Evolutionary conservation across 1,140 invertebrate genomes (phyloP).

Genomic region (Ceratoteleas bidentatus): DNA sequence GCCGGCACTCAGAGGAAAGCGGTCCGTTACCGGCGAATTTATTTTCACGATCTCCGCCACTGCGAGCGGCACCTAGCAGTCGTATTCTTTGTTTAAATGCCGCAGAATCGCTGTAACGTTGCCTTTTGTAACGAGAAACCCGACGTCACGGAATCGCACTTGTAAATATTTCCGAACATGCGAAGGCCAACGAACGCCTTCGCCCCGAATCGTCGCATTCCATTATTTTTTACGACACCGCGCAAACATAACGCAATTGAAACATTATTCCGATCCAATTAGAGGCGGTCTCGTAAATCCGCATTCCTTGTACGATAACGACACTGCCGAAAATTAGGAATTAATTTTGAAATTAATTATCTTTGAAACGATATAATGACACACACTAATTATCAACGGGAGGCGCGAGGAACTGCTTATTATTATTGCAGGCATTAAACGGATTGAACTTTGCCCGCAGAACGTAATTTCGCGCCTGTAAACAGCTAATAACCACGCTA

Average conservation of each 20-base stretch:
- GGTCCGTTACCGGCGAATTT: constrained; percentile 59
- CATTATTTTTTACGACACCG: constrained; percentile 52
- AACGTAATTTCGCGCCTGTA: constrained; percentile 30
- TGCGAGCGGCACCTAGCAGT: constrained; percentile 38
- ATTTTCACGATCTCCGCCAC: constrained; percentile 58
- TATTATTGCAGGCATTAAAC: constrained; percentile 46
- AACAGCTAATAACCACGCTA: too few relatives aligned
- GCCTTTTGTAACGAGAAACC: constrained; percentile 50
- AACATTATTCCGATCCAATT: constrained; percentile 54
- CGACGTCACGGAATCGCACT: constrained; percentile 48
- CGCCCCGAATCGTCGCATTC: constrained; percentile 24
- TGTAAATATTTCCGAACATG: constrained; percentile 53
- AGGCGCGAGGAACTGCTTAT: background rate
- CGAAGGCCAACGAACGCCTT: constrained; percentile 23
- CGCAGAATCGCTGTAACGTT: constrained; percentile 52
- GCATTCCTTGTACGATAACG: constrained; percentile 1
- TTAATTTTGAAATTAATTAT: constrained; percentile 60
- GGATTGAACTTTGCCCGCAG: constrained; percentile 46
- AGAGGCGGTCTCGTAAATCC: constrained; percentile 24
- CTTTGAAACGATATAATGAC: constrained; percentile 15
- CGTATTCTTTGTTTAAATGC: constrained; percentile 63
- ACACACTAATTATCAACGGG: constrained; percentile 28
- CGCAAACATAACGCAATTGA: constrained; percentile 45
- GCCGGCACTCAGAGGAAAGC: constrained; percentile 37
- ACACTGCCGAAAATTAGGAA: constrained; percentile 31